Conservation (phyloP, 37 sponge, comb jelly and placozoan species). For the Agelas oroides region DNA sequence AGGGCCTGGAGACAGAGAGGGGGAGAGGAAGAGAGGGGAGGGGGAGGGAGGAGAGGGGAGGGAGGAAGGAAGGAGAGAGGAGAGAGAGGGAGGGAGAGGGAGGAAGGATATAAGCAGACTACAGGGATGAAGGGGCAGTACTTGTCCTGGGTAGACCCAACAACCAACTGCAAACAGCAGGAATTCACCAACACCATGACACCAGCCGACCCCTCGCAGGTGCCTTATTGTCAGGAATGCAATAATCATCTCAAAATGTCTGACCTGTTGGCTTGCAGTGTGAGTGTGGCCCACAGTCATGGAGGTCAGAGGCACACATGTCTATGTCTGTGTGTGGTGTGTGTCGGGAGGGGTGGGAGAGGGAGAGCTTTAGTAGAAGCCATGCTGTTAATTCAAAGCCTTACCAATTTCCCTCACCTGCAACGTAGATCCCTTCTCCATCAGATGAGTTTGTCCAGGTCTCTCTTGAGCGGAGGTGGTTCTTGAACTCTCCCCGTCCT, state of each 20-base stretch:
- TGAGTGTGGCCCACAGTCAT: constrained; percentile 53
- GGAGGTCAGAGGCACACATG: constrained; percentile 67
- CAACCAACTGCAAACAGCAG: too few species aligned
- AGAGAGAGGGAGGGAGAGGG: too few species aligned
- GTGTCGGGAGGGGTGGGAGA: constrained; percentile 2
- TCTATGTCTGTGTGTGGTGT: constrained; percentile 60
- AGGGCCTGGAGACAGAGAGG: constrained; percentile 13
- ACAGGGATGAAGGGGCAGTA: too few species aligned
- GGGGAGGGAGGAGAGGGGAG: too few species aligned
- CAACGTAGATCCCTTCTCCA: constrained; percentile 46
- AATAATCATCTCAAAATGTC: too few species aligned
- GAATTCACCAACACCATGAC: too few species aligned
- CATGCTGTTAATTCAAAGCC: too few species aligned
- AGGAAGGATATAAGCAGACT: too few species aligned
- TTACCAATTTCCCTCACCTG: constrained; percentile 53
- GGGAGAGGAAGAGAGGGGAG: background rate
- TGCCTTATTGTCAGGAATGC: too few species aligned
- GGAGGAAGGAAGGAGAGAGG: too few species aligned
- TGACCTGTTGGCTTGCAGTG: constrained; percentile 45
- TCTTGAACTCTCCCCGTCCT: constrained; percentile 46
- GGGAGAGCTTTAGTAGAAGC: too few species aligned
- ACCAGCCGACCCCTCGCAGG: background rate
- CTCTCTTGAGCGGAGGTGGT: background rate
- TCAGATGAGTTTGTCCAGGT: constrained; percentile 34
- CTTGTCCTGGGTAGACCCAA: too few species aligned